Conservation (phyloP, 2,113 vertebrate genomes). For the Mastomys natalensis region DNA sequence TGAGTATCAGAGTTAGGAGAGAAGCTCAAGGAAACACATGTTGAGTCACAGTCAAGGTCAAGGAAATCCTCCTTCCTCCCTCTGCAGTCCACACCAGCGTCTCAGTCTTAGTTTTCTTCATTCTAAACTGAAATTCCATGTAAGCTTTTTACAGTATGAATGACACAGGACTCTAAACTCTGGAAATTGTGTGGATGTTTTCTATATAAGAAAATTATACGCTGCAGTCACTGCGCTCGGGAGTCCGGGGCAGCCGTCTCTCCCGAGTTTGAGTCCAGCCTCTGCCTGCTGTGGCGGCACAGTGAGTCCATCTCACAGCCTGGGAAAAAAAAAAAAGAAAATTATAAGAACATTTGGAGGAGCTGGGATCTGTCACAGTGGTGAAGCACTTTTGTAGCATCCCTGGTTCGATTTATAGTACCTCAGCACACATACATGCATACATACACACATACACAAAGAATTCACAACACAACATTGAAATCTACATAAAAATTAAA, state of each 20-base stretch:
- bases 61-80: neutral
- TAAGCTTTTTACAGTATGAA: neutral
- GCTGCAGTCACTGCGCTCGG: too few relatives aligned
- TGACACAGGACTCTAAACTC: neutral
- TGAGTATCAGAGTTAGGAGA: neutral
- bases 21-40: neutral
- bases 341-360: neutral
- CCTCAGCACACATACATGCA: neutral
- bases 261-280: too few relatives aligned
- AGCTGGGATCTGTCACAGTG: neutral
- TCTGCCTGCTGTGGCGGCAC: too few relatives aligned
- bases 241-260: too few relatives aligned
- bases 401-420: neutral
- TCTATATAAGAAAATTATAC: neutral
- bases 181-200: conserved; percentile 35
- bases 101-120: neutral
- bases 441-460: too few relatives aligned
- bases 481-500: conserved; percentile 26
- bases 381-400: neutral
- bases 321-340: too few relatives aligned
- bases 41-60: neutral
- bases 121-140: neutral
- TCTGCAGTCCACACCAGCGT: neutral
- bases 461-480: neutral
- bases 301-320: too few relatives aligned